Base-by-base conservation (phyloP, 2,113 vertebrate genomes). In the Hippocampus abdominalis region DNA sequence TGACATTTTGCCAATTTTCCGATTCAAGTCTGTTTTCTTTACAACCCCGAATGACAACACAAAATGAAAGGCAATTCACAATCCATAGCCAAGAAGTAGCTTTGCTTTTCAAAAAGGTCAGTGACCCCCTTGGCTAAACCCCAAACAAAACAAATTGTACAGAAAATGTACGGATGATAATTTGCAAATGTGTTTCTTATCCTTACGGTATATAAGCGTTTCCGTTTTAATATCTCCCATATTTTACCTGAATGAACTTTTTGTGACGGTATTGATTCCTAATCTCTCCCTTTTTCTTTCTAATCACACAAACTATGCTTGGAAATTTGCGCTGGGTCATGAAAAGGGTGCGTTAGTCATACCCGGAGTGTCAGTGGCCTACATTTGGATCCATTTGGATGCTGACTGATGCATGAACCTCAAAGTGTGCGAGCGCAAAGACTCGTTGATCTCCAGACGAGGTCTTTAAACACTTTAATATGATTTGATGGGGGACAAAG, bases 381-480 rank as follows among this genome's bases (percentile, higher is more conserved):
- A 39, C 18, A 48, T 36, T 71, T 70, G 59, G 42, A 53, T 86
- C 68, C 29, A 32, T 32, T 79, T 66, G 72, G 40, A 75, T 77
- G 69, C 72, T 67, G 67, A 72, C 75, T 75, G 74, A 82, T 79
- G 73, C 86, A 83, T 87, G 75, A 82, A 76, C 81, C 83, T 67
- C 62, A 49, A 66, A 81, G 74, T 84, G 70, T 64, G 63, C 73
- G 23, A 73, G 73, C 70, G 78, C 66, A 79, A 51, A 74, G 77
- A 86, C 74, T 81, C 44, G 72, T 82, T 82, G 78, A 87, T 81
- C 79, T 77, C 81, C 82, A 83, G 81, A 83, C 79, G 73, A 71
- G 80, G 72, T 86, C 80, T 90, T 64, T 87, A 89, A 90, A 89
- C 87, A 76, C 74, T 77, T 89, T 87, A 90, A 91, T 90, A 87